Conservation (phyloP, 1,140 invertebrate species). For the Sitodiplosis mosellana region DNA sequence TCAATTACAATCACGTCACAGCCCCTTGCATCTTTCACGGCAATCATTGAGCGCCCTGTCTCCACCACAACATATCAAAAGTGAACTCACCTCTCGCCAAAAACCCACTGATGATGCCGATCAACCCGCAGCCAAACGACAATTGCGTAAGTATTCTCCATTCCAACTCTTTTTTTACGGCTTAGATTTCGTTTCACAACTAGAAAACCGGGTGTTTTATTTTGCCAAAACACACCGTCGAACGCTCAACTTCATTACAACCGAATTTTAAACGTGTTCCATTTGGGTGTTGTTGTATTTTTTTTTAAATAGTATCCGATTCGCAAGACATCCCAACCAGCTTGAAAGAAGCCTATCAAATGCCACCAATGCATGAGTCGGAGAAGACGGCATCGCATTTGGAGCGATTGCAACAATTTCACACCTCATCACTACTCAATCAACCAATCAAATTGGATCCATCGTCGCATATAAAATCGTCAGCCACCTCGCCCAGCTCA, state of each 20-base stretch:
- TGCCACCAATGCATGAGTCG: not conserved
- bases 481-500: not conserved
- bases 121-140: not conserved
- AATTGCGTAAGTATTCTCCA: not conserved
- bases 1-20: not conserved
- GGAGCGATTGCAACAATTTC: not conserved
- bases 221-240: no score
- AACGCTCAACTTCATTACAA: no score
- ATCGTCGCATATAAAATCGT: not conserved
- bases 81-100: not conserved
- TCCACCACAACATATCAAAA: not conserved
- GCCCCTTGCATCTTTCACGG: not conserved
- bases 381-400: not conserved
- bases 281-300: not conserved
- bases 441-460: not conserved
- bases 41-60: no score
- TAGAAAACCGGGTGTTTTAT: no score
- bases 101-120: not conserved
- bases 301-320: not conserved
- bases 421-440: conserved; percentile 1
- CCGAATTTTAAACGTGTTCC: no score
- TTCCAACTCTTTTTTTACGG: not conserved
- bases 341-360: not conserved
- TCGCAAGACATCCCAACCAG: not conserved
- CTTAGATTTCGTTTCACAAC: no score